Conservation (phyloP, 1,140 invertebrate species). For the Cryptotermes secundus region DNA sequence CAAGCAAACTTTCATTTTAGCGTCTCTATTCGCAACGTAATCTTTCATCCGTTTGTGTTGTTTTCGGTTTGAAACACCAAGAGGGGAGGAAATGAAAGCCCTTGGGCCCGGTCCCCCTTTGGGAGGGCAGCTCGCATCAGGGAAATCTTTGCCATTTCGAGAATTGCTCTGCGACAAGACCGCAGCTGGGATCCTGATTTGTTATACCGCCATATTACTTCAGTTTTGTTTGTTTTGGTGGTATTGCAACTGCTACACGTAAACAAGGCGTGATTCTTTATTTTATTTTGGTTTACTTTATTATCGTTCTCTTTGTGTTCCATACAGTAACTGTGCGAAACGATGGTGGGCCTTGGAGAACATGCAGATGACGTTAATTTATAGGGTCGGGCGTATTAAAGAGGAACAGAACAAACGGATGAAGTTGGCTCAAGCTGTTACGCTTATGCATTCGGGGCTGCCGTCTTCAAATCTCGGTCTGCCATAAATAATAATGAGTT, state of each 20-base stretch:
- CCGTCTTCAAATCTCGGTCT: too few relatives aligned
- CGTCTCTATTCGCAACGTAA: not conserved
- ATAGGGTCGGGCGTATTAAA: too few relatives aligned
- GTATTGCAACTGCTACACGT: not conserved
- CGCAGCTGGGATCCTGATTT: not conserved
- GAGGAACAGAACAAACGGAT: too few relatives aligned
- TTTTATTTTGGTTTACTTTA: not conserved
- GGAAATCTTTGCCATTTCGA: not conserved
- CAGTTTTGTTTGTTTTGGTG: not conserved
- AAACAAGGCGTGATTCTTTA: not conserved
- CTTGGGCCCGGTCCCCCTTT: not conserved
- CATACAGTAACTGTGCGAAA: too few relatives aligned
- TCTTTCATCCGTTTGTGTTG: constrained; percentile 1
- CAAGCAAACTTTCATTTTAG: constrained; percentile 4
- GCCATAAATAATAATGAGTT: too few relatives aligned
- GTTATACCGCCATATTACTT: too few relatives aligned
- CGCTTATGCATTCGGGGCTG: too few relatives aligned
- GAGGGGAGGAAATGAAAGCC: not conserved
- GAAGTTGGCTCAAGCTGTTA: too few relatives aligned
- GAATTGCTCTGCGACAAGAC: not conserved
- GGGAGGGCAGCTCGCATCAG: not conserved
- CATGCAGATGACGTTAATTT: too few relatives aligned
- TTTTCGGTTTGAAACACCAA: too few relatives aligned
- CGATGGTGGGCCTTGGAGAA: too few relatives aligned
- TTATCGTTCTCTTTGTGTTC: not conserved